Evolutionary conservation across 37 sponge, comb jelly and placozoan genomes (phyloP), one percentile per base, ranked within the genome.

Genomic region (Chondrilla cf. caribensis): DNA sequence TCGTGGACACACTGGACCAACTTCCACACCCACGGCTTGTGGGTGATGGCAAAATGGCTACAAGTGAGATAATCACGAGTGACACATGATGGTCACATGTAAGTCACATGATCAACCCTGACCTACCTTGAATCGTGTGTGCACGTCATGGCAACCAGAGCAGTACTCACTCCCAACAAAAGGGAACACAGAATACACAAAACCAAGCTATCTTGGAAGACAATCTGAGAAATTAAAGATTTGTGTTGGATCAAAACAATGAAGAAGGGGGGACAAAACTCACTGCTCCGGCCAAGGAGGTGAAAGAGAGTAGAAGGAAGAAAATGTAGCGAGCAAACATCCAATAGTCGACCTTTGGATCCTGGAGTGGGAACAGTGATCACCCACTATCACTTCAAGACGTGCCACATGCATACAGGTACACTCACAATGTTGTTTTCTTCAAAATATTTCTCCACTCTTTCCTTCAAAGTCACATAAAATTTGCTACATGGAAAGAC

Each of bases 21-120:
- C 59, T 75, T 86, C 97, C 97, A 97, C 70, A 97, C 95, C 95
- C 97, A 94, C 5, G 97, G 97, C 84, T 94, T 94, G 73, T 93
- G 92, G 22, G 97, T 94, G 73, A 97, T 58, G 24, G 97, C 87
- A 91, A 94, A 97, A 73, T 97, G 97, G 59, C 96, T 94, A 43
- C 37, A 84, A 11, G 11, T 11, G 11, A 47, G 51, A 47, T 14
- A 11, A 47, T 47, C n/a, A 47, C 51, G 51, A 32, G 59, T 3
- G 8, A 36, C 41, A 40, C 43, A 40, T 39, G 42, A 24, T 8
- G 24, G 43, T 73, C 76, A 73, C 43, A 40, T 73, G 76, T 22
- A 21, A 17, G 44, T 39, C 72, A 70, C 76, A 40, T n/a, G 43
- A 8, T 2, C 55, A 62, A 18, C n/a, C n/a, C n/a, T n/a, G n/a